Base-by-base conservation (phyloP, 2,113 vertebrate genomes). In the Columba janthina region DNA sequence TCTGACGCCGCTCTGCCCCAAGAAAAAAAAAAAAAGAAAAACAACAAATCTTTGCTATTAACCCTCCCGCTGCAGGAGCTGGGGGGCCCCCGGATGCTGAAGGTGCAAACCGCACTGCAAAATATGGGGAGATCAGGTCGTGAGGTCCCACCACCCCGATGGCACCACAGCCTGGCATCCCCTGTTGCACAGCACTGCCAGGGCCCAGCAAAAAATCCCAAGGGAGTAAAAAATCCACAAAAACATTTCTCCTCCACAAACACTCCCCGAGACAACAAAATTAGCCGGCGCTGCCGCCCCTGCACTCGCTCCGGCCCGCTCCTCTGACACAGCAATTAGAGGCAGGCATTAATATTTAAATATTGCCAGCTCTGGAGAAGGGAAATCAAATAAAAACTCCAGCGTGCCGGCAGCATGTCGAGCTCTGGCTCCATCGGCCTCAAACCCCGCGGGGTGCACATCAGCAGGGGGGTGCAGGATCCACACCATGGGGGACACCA, bases 281-380 rank as follows among this genome's bases (percentile, higher is more conserved):
- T 50, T 13, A 88, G 85, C 75, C 40, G 15, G 57, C 11, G 21
- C 38, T 44, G 65, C 67, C 60, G 7, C 75, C 86, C 61, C 85
- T 36, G 70, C 24, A 0, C 90, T 81, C 44, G 14, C 73, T 80
- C 92, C 56, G 34, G 64, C 85, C 94, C 79, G 13, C 89, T 90
- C 67, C 81, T 92, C 83, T 83, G 84, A 93, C 90, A 56, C 85
- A 80, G 90, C 91, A 92, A 90, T 95, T 91, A 96, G 90, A 95
- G 76, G 86, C 38, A 62, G 70, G 81, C 86, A 87, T 95, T 90
- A 96, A 94, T 95, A 85, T 95, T 93, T 97, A 60, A 85, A 54
- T 90, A 94, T 67, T 67, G 85, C 91, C 81, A 48, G 93, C 91
- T 79, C 69, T 21, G 32, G 85, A 96, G 93, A 89, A 89, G 85